A percentile compares a stretch with the other conserved stretches of the same genome.
Evolutionary conservation across 1,140 invertebrate genomes (phyloP).

Genomic region (Leptopilina boulardi): DNA sequence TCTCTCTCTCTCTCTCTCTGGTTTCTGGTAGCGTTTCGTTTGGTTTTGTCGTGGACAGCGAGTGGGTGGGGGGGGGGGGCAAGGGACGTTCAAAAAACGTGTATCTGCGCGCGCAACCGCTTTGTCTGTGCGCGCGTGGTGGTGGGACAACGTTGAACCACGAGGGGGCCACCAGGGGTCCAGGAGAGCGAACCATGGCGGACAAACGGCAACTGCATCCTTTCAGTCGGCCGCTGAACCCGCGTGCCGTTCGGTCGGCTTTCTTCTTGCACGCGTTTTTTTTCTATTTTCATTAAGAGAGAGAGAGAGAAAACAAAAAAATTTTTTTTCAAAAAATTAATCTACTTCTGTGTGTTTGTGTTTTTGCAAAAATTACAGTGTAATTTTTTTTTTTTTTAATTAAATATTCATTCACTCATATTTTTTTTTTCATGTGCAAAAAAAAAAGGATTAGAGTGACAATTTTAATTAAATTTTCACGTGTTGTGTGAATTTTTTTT

Average conservation of each 20-base stretch:
- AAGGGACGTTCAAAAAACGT: constrained; percentile 67
- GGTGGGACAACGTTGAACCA: constrained; percentile 55
- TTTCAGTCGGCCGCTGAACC: constrained; percentile 77
- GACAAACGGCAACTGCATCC: constrained; percentile 72
- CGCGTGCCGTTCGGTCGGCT: constrained; percentile 68
- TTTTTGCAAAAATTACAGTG: too few relatives aligned
- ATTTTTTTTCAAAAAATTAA: not conserved
- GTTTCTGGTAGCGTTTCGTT: not conserved
- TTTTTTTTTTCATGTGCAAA: too few relatives aligned
- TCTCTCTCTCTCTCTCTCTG: not conserved
- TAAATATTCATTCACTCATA: too few relatives aligned
- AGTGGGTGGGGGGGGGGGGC: not conserved
- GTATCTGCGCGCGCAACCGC: constrained; percentile 73
- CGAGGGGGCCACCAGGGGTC: constrained; percentile 69
- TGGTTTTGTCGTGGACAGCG: too few relatives aligned
- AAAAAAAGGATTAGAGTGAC: too few relatives aligned
- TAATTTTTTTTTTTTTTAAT: too few relatives aligned
- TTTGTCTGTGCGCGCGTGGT: constrained; percentile 68
- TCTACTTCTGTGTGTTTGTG: too few relatives aligned
- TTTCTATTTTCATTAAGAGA: not conserved
- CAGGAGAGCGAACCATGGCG: constrained; percentile 71
- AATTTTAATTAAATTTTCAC: too few relatives aligned
- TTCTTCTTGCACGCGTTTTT: not conserved
- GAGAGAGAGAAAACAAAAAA: too few relatives aligned
- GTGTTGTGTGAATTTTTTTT: too few relatives aligned